Conservation (phyloP, 2,888 invertebrate genomes). For the Sycophila texana region DNA sequence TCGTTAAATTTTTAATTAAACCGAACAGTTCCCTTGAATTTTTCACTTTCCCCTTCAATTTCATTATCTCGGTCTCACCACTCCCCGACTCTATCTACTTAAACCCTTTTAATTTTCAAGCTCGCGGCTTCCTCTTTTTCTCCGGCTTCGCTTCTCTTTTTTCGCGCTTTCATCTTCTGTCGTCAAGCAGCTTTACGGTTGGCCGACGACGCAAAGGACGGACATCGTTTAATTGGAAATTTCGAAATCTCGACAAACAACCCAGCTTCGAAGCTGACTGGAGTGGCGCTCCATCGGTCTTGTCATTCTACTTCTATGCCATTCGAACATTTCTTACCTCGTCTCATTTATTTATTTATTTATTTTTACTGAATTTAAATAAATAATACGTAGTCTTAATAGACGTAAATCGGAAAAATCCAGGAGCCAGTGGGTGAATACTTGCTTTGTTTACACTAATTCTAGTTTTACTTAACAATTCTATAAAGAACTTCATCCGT, state of each 20-base stretch:
- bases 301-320: slow-evolving; percentile 9
- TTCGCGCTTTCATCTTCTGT: slow-evolving; percentile 45
- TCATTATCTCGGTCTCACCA: slow-evolving; percentile 16
- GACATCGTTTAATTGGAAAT: slow-evolving; percentile 49
- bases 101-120: slow-evolving; percentile 48
- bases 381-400: too few relatives aligned
- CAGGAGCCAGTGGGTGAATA: too few relatives aligned
- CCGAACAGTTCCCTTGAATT: slow-evolving; percentile 32
- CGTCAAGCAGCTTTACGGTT: slow-evolving; percentile 32
- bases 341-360: neutral
- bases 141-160: slow-evolving; percentile 23
- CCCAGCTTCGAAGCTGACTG: neutral
- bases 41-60: slow-evolving; percentile 32
- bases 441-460: too few relatives aligned
- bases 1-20: slow-evolving; percentile 30
- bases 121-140: neutral
- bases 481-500: too few relatives aligned
- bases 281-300: neutral
- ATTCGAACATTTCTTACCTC: neutral
- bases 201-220: slow-evolving; percentile 31
- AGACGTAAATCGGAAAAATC: too few relatives aligned
- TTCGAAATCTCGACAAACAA: slow-evolving; percentile 48
- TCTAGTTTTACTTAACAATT: too few relatives aligned
- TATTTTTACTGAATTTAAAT: too few relatives aligned
- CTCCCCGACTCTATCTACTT: slow-evolving; percentile 20